These are phyloP conservation scores for Scaptomyza graminum DNA, from an alignment of 1,140 invertebrate genomes.

Conservation along the genomic window DNA sequence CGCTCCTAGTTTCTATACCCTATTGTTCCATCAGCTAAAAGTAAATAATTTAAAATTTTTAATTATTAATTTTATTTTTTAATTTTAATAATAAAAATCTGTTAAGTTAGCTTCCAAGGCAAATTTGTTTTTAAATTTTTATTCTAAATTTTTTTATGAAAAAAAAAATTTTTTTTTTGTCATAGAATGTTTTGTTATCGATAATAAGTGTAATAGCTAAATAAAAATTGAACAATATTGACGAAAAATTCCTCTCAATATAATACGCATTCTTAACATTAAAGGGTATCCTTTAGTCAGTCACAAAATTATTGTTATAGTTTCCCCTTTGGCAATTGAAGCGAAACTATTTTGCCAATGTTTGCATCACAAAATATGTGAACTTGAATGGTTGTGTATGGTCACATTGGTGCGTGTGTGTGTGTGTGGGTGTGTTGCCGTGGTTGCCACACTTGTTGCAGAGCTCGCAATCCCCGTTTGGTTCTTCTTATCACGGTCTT, in stretches of 20 bases:
- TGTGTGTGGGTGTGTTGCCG: slow-evolving; percentile 22
- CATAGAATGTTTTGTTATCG: too few relatives aligned
- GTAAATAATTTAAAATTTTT: not conserved
- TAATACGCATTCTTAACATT: not conserved
- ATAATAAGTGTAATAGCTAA: too few relatives aligned
- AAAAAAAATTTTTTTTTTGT: too few relatives aligned
- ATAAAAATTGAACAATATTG: too few relatives aligned
- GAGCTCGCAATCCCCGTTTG: slow-evolving; percentile 9
- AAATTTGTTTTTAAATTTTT: too few relatives aligned
- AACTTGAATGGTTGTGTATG: slow-evolving; percentile 33
- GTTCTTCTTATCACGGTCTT: not conserved
- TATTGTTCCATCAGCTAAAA: slow-evolving; percentile 8
- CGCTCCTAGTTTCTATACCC: slow-evolving; percentile 28
- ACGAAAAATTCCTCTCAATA: not conserved
- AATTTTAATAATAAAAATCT: too few relatives aligned
- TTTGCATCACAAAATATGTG: slow-evolving; percentile 69
- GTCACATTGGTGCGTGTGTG: slow-evolving; percentile 11
- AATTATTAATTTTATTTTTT: too few relatives aligned
- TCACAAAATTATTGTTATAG: not conserved
- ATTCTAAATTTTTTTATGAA: too few relatives aligned
- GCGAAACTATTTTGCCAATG: slow-evolving; percentile 39
- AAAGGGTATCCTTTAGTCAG: slow-evolving; percentile 5
- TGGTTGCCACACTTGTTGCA: slow-evolving; percentile 47
- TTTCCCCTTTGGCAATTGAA: slow-evolving; percentile 28
- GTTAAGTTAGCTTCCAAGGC: too few relatives aligned